phyloP scores from a whole-genome alignment of 2,888 invertebrate species.

The Tricholauxania praeusta region DNA sequence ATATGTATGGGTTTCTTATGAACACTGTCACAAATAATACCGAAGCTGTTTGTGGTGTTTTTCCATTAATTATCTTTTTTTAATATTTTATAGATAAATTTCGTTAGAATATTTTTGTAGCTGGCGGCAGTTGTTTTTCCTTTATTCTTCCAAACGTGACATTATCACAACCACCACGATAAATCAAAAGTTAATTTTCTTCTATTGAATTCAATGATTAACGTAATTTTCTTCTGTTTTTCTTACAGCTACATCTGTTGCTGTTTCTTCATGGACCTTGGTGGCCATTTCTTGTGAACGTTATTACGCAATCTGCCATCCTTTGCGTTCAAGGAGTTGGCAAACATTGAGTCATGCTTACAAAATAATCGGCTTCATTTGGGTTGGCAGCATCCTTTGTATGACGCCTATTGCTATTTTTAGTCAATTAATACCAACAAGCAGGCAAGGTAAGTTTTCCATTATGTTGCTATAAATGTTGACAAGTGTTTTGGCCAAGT shows the following conservation, averaged over 20 bases:
- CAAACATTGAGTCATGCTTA: constrained; percentile 82
- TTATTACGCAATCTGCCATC: constrained; percentile 84
- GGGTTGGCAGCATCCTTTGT: constrained; percentile 74
- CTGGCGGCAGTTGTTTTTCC: too few relatives aligned
- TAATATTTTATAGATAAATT: too few relatives aligned
- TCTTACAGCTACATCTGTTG: constrained; percentile 77
- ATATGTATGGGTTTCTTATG: too few relatives aligned
- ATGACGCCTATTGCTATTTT: constrained; percentile 76
- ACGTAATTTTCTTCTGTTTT: constrained; percentile 10
- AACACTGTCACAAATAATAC: too few relatives aligned
- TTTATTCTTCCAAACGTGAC: too few relatives aligned
- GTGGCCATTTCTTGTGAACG: constrained; percentile 83
- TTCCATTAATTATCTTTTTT: too few relatives aligned
- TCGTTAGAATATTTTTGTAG: too few relatives aligned
- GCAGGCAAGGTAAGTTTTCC: constrained; percentile 59
- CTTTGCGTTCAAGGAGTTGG: constrained; percentile 79
- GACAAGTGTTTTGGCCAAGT: too few relatives aligned
- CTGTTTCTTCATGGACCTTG: constrained; percentile 82
- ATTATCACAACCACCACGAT: too few relatives aligned
- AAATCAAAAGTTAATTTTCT: too few relatives aligned
- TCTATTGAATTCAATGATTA: not conserved
- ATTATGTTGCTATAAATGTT: too few relatives aligned
- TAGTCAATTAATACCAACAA: constrained; percentile 72
- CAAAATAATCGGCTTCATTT: constrained; percentile 76
- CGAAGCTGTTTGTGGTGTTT: too few relatives aligned